These are phyloP conservation scores for Heterodera filipjevi DNA, from an alignment of 2,888 invertebrate genomes.

Conservation along the genomic window DNA sequence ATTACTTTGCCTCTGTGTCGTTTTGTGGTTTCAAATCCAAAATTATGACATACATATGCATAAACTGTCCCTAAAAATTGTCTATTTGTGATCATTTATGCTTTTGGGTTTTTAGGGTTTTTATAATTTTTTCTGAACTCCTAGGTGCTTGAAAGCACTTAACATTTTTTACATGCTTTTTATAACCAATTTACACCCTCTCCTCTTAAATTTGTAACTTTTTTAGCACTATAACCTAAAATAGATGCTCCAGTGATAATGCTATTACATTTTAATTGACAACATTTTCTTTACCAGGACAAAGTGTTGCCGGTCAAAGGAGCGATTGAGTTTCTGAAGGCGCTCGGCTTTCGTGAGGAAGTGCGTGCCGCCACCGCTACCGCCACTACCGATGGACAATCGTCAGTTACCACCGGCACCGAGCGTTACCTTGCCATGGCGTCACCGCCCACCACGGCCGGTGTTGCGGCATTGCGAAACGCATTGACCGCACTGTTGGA, in stretches of 20 bases:
- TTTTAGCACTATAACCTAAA: too few relatives aligned
- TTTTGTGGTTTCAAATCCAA: too few relatives aligned
- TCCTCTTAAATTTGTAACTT: too few relatives aligned
- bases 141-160: background rate
- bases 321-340: constrained; percentile 46
- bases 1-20: too few relatives aligned
- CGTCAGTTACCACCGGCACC: background rate
- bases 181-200: too few relatives aligned
- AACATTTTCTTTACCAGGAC: constrained; percentile 43
- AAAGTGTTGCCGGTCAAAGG: constrained; percentile 45
- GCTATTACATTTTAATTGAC: too few relatives aligned
- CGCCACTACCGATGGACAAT: constrained; percentile 30
- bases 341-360: constrained; percentile 76
- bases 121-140: constrained; percentile 15
- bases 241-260: too few relatives aligned
- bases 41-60: too few relatives aligned
- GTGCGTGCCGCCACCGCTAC: constrained; percentile 54
- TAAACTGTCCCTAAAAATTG: too few relatives aligned
- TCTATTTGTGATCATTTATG: too few relatives aligned
- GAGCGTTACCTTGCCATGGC: background rate
- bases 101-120: too few relatives aligned
- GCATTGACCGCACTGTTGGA: constrained; percentile 73
- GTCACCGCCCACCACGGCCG: background rate
- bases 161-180: too few relatives aligned
- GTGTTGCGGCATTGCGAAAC: background rate